Evolutionary conservation across 2,113 vertebrate species (phyloP), one percentile per base, ranked within the genome.

Genomic region (Xerus inauris): DNA sequence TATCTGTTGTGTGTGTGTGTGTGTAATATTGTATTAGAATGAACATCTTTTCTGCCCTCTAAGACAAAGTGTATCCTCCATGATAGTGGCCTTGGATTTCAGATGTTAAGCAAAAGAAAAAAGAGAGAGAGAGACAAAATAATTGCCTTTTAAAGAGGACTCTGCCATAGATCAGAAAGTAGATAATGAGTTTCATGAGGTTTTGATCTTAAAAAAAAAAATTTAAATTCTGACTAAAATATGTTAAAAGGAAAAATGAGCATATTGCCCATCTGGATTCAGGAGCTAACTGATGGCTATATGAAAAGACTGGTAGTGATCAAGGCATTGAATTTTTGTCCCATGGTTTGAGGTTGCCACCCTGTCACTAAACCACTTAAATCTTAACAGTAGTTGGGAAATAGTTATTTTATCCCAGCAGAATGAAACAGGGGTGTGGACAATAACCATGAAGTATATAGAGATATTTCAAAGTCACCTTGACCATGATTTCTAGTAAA

Each of bases 71-170:
- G 5, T 26, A 40, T 51, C 81, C 17, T 35, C 40, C 20, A 65
- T 85, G 79, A 42, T 57, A 26, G 12, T 87, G 69, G 71, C 47
- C 72, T 80, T 79, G 65, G 59, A 82, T 75, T 75, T 88, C 69
- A 72, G n/a, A 72, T 72, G 81, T 82, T 82, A 38, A 77, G 62
- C 73, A 94, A 86, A 94, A 73, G 40, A 51, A 82, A 89, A 76
- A 76, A 8, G 89, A 13, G 79, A 94, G n/a, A n/a, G n/a, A n/a
- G n/a, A n/a, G n/a, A n/a, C n/a, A 76, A 64, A 64, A 72, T 57
- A 62, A 64, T 35, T 77, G 6, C 6, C 35, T 32, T 79, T 90
- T 91, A 64, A 47, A 12, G 40, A 89, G 47, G 49, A 88, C 28
- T 67, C 92, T 22, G 40, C 19, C 86, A 79, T 35, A 64, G 40